Base-by-base conservation (phyloP, 1,140 invertebrate species). In the Nebria ingens region DNA sequence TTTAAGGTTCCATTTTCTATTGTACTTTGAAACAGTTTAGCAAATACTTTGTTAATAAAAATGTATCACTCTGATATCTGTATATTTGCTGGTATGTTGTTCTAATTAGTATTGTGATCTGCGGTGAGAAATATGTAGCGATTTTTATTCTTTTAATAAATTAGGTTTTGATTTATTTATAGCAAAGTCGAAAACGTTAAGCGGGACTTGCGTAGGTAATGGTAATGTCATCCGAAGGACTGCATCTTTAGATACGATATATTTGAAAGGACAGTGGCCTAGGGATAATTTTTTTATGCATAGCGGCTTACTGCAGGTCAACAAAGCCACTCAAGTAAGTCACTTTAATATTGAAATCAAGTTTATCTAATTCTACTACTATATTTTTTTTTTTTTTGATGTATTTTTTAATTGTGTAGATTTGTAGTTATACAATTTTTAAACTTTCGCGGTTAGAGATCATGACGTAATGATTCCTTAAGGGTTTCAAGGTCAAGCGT, bases 321-420 rank as follows among this genome's bases (percentile, higher is more conserved):
- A 89, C 68, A 87, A 87, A 74, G 80, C 85, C 50, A 88, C 85
- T 62, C 85, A 87, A 79, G 85, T 86, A 74, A 60, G n/a, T n/a
- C n/a, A n/a, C n/a, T n/a, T n/a, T n/a, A n/a, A n/a, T n/a, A n/a
- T n/a, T n/a, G n/a, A n/a, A n/a, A n/a, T n/a, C 3, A 51, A 11
- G 2, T 45, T 20, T 21, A 45, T 21, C 19, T 51, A 51, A 13
- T 21, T 54, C 17, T 29, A 54, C 3, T 22, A 38, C 21, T 4
- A 34, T 45, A 21, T 60, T 12, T 57, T 52, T 60, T n/a, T n/a
- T n/a, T n/a, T n/a, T n/a, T n/a, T n/a, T n/a, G n/a, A n/a, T n/a
- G n/a, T n/a, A n/a, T n/a, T n/a, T n/a, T n/a, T n/a, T n/a, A n/a
- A n/a, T n/a, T n/a, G n/a, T n/a, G n/a, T n/a, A n/a, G n/a, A n/a